These are phyloP conservation scores for Etheostoma perlongum DNA, from an alignment of 2,797 vertebrate genomes.

Conservation along the genomic window DNA sequence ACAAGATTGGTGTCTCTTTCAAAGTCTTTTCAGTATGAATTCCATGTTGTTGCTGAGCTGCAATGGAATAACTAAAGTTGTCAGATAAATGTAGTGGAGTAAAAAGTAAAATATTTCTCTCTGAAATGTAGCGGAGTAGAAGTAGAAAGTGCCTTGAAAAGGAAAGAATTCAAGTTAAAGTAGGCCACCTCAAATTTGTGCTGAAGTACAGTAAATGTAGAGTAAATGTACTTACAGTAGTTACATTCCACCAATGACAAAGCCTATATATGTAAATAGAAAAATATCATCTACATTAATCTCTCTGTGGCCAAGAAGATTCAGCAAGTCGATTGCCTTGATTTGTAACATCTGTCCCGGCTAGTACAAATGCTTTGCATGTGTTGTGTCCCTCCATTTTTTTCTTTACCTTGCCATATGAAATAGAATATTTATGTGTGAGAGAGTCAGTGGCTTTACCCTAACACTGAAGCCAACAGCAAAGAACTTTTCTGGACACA, in stretches of 20 bases:
- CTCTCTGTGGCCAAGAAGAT: no score
- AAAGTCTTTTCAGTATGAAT: neutral
- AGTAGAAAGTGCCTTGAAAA: no score
- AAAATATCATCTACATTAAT: neutral
- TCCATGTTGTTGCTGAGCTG: neutral
- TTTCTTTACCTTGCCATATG: neutral
- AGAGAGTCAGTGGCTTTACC: slow-evolving; percentile 56
- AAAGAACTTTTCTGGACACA: slow-evolving; percentile 79
- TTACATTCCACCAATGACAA: no score
- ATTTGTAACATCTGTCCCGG: no score
- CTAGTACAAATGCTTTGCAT: neutral
- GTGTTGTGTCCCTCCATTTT: neutral
- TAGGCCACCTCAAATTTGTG: no score
- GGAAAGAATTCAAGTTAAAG: no score
- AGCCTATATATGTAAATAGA: neutral
- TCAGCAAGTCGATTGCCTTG: no score
- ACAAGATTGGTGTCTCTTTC: neutral
- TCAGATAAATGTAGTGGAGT: no score
- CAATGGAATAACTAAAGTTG: neutral
- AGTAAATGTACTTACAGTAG: no score
- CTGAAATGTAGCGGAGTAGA: no score
- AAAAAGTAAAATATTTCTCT: no score
- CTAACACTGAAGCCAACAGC: slow-evolving; percentile 81
- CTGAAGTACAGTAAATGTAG: no score
- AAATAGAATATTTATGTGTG: neutral